Evolutionary conservation across 2,888 invertebrate species (phyloP).

Genomic region (Tenthredo mesomela): DNA sequence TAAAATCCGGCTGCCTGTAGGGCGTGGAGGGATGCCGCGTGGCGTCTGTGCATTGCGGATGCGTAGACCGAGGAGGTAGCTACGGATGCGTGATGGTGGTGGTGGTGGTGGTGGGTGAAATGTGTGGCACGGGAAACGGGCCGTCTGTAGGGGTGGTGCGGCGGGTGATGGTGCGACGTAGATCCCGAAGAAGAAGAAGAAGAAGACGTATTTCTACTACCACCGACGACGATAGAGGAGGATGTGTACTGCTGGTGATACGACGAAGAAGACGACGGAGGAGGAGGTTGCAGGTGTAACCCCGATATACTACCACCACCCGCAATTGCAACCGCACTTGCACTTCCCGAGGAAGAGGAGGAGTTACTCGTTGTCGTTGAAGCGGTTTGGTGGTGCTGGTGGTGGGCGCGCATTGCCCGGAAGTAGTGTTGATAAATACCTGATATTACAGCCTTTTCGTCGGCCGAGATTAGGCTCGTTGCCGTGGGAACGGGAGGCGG

Average conservation of each 20-base stretch:
- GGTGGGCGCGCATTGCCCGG: conserved; percentile 70
- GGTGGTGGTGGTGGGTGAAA: conserved; percentile 55
- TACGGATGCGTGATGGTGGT: conserved; percentile 50
- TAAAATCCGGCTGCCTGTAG: conserved; percentile 72
- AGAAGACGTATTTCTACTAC: background rate
- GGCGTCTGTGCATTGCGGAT: conserved; percentile 73
- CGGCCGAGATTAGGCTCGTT: conserved; percentile 67
- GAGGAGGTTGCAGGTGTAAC: conserved; percentile 14
- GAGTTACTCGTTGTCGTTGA: conserved; percentile 46
- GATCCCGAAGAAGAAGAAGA: conserved; percentile 35
- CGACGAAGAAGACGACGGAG: conserved; percentile 13
- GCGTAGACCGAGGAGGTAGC: conserved; percentile 70
- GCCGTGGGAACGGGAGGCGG: conserved; percentile 55
- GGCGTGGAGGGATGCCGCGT: conserved; percentile 70
- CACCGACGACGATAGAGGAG: conserved; percentile 9
- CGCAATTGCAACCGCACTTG: background rate
- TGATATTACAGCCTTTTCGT: conserved; percentile 72
- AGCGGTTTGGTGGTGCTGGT: conserved; percentile 59
- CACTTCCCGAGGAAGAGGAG: conserved; percentile 26
- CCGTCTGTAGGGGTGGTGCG: conserved; percentile 66
- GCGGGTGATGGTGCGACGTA: conserved; percentile 58
- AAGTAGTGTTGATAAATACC: conserved; percentile 75
- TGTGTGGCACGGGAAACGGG: conserved; percentile 59
- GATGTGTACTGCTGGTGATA: conserved; percentile 36
- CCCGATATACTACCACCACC: background rate